Base-by-base conservation (phyloP, 2,888 invertebrate species). In the Scaptomyza cyrtandrae region DNA sequence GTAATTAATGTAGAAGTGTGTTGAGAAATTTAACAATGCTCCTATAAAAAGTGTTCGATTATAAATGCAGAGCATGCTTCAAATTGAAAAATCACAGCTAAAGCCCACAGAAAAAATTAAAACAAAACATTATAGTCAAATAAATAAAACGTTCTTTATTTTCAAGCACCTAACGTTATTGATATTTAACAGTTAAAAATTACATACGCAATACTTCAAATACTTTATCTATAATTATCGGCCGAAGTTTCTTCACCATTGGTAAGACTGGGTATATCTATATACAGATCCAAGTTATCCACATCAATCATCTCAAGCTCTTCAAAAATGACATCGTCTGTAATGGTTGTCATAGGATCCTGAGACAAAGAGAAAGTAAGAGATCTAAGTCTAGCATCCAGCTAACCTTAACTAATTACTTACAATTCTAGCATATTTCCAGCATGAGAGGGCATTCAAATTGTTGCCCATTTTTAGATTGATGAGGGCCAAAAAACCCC, bases 341-440 rank as follows among this genome's bases (percentile, higher is more conserved):
- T 52, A 5, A 89, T 78, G 1, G 31, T 6, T 45, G 50, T 56
- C 4, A 64, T 44, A 0, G 80, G 74, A 59, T 90, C 73, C 79
- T 88, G 19, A 13, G 49, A 44, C 0, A 29, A 6, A 14, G 4
- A 24, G 24, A 24, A 24, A 24, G 24, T 24, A 24, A 24, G 24
- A 3, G 6, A 13, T 48, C 2, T 13, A 7, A 45, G 11, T 24
- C 24, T 5, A 3, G 3, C 3, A 19, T 24, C 7, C 4, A 44
- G 35, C n/a, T 39, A 24, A n/a, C 13, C n/a, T 10, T 27, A n/a
- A 24, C 3, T 4, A 4, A 9, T 6, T 11, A 46, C 82, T 71
- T 53, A 89, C 89, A 62, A 77, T 57, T 63, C 71, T 78, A 0
- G 90, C 87, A 58, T 91, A 89, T 71, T 89, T 90, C 90, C 90